phyloP scores from a whole-genome alignment of 2,797 vertebrate genomes.

The Gymnocypris eckloni region DNA sequence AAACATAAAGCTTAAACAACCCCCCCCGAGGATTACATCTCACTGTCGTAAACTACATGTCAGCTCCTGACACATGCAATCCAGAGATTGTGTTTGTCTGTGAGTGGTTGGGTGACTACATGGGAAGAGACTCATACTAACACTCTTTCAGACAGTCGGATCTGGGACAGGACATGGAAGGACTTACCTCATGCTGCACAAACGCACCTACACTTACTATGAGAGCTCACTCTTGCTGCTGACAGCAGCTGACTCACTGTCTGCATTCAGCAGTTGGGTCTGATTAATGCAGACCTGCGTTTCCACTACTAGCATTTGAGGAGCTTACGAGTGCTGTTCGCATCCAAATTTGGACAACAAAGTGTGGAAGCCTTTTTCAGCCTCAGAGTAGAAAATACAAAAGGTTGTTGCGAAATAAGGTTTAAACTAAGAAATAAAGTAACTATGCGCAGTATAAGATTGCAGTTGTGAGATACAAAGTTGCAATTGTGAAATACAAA shows the following conservation, averaged over 20 bases:
- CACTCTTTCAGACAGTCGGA: conserved; percentile 39
- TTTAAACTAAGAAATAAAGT: conserved; percentile 8
- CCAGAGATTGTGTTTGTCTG: conserved; percentile 35
- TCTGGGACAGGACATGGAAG: conserved; percentile 49
- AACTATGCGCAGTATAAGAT: neutral
- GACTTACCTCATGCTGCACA: conserved; percentile 57
- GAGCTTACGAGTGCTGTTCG: neutral
- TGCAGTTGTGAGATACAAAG: neutral
- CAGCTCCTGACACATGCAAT: conserved; percentile 48
- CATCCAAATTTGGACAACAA: neutral
- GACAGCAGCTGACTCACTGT: conserved; percentile 76
- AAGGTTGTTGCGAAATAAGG: neutral
- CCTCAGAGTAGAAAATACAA: neutral
- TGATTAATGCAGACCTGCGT: conserved; percentile 29
- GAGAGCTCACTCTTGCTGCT: conserved; percentile 64
- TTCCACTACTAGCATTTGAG: neutral
- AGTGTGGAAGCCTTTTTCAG: neutral
- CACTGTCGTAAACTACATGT: conserved; percentile 17
- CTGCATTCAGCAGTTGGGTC: conserved; percentile 57
- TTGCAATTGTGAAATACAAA: neutral
- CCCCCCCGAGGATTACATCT: neutral
- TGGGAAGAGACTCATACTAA: conserved; percentile 23
- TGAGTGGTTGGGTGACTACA: conserved; percentile 39
- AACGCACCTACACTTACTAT: conserved; percentile 53
- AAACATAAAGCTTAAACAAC: neutral